These are phyloP conservation scores for Escarpia spicata DNA, from an alignment of 2,888 invertebrate species.

Conservation along the genomic window DNA sequence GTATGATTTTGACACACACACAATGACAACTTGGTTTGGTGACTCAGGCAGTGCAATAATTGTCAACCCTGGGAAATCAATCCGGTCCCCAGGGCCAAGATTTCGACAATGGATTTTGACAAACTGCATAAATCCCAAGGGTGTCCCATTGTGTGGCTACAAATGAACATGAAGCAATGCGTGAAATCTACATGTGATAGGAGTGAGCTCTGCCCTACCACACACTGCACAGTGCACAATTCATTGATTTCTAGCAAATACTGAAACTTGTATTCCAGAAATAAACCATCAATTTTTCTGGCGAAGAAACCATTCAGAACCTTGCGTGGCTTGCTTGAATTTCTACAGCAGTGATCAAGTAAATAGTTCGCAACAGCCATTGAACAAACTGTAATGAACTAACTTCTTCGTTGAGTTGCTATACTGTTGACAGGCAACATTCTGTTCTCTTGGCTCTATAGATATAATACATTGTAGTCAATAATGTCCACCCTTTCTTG, in stretches of 20 bases:
- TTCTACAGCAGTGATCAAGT: not conserved
- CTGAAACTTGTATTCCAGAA: not conserved
- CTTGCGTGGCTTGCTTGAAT: not conserved
- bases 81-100: not conserved
- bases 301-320: not conserved
- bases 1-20: not conserved
- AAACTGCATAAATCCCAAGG: not conserved
- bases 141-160: not conserved
- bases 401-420: not conserved
- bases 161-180: not conserved
- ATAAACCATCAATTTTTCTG: not conserved
- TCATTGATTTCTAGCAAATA: not conserved
- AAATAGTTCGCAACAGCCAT: not conserved
- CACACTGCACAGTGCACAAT: not conserved
- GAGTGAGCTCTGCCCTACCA: not conserved
- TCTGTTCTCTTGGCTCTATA: not conserved
- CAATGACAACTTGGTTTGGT: not conserved
- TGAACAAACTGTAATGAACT: not conserved
- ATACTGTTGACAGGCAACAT: not conserved
- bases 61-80: conserved; percentile 1
- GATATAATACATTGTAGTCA: not conserved
- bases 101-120: not conserved
- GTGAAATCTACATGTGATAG: not conserved
- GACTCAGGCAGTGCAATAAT: not conserved
- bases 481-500: not conserved